Evolutionary conservation across 2,113 vertebrate species (phyloP), one percentile per base, ranked within the genome.

Genomic region (Hippocampus barbouri): DNA sequence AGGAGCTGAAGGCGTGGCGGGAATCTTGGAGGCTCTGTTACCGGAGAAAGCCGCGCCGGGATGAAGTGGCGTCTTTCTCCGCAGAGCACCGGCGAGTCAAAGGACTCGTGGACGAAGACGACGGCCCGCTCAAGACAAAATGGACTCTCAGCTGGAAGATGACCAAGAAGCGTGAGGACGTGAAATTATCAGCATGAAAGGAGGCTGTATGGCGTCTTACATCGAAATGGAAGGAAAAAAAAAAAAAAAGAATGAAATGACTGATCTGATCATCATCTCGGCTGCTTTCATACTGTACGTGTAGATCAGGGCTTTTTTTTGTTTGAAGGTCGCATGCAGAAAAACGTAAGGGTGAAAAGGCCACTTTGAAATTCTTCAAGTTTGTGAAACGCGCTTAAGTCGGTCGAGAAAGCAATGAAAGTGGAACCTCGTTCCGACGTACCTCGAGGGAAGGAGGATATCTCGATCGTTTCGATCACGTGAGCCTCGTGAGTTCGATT

Each of bases 1-100:
- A 54, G 1, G 86, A 77, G 51, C 64, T 70, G 71, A 23, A 30
- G 9, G 76, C 47, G 0, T 90, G 89, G 89, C 87, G 16, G 54
- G 76, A 90, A 25, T 89, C 89, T 0, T 90, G 89, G 89, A 89
- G 79, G 74, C 76, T 89, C 8, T 85, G 83, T 27, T 71, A 51
- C 20, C 56, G 65, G 72, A 81, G 61, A 71, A 87, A 69, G n/a
- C 18, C 25, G 0, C 23, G 34, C 0, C 23, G 49, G 41, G 69
- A 75, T 0, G 71, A 86, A 9, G 78, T 85, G 69, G 51, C 54
- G 30, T 85, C 65, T 62, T 90, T 90, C 85, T 84, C 82, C 45
- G 62, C 40, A 0, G 23, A 76, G 54, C 68, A 80, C 63, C 72
- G 82, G 5, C 85, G 57, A 21, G 77, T 40, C 30, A 80, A 4